Conservation (phyloP, 1,140 invertebrate species). For the Parasteatoda tepidariorum region DNA sequence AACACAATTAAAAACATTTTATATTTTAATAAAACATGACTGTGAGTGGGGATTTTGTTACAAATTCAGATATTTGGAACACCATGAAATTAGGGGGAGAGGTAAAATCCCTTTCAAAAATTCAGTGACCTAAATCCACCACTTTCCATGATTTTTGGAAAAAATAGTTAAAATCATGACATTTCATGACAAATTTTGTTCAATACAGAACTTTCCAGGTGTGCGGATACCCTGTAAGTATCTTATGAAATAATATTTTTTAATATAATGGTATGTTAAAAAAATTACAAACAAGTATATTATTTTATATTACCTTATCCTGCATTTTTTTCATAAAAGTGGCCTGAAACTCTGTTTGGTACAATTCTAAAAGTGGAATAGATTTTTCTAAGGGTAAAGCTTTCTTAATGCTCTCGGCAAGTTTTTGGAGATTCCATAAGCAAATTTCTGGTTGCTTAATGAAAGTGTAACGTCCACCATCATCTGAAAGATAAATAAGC, state of each 20-base stretch:
- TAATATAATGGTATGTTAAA: background rate
- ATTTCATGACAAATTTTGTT: too few species aligned
- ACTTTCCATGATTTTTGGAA: background rate
- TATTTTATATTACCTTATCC: conserved; percentile 61
- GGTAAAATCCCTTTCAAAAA: too few species aligned
- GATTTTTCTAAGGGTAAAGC: conserved; percentile 69
- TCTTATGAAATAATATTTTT: background rate
- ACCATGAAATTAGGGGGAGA: too few species aligned
- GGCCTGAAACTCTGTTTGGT: conserved; percentile 61
- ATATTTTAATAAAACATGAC: too few species aligned
- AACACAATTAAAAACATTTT: too few species aligned
- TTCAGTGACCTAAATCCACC: background rate
- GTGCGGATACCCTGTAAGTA: too few species aligned
- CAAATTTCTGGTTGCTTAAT: conserved; percentile 72
- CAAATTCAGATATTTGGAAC: too few species aligned
- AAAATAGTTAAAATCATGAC: too few species aligned
- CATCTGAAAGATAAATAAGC: conserved; percentile 68
- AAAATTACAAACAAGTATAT: background rate
- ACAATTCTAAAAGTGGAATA: conserved; percentile 61
- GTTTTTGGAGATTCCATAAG: conserved; percentile 74
- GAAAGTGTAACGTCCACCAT: conserved; percentile 72
- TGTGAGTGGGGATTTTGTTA: too few species aligned
- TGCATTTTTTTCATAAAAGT: conserved; percentile 65
- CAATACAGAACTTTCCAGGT: too few species aligned
- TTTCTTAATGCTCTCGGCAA: conserved; percentile 72